Conservation (phyloP, 2,888 invertebrate genomes). For the Phrixothrix hirtus region DNA sequence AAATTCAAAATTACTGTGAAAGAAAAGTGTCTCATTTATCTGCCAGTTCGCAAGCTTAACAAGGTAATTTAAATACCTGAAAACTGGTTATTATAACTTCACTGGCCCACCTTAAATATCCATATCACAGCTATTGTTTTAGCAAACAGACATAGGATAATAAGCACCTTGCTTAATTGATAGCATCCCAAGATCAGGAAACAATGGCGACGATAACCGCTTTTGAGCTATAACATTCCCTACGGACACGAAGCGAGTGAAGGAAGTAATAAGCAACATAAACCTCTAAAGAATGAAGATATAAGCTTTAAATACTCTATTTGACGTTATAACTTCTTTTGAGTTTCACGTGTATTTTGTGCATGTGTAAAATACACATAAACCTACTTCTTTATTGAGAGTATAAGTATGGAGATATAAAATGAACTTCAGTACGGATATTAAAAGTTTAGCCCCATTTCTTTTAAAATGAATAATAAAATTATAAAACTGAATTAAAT, state of each 20-base stretch:
- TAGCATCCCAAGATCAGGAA: slow-evolving; percentile 43
- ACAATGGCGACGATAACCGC: slow-evolving; percentile 42
- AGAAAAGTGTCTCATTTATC: slow-evolving; percentile 16
- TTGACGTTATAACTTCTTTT: neutral
- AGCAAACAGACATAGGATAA: slow-evolving; percentile 38
- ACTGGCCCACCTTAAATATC: slow-evolving; percentile 24
- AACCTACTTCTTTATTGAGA: too few relatives aligned
- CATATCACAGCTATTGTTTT: slow-evolving; percentile 43
- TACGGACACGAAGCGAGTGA: slow-evolving; percentile 10
- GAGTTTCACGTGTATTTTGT: neutral
- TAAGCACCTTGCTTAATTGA: slow-evolving; percentile 46
- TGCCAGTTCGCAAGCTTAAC: slow-evolving; percentile 18
- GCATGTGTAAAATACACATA: too few relatives aligned
- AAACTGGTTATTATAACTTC: slow-evolving; percentile 23
- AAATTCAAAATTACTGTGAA: too few relatives aligned
- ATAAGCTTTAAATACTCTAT: neutral
- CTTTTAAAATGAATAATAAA: too few relatives aligned
- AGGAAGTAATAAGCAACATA: neutral
- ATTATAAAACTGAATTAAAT: too few relatives aligned
- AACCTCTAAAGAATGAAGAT: slow-evolving; percentile 5
- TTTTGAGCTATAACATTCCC: slow-evolving; percentile 18
- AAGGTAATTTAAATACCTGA: slow-evolving; percentile 21
- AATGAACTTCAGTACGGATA: too few relatives aligned
- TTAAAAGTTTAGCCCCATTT: too few relatives aligned
- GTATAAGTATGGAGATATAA: too few relatives aligned